Base-by-base conservation (phyloP, 1,140 invertebrate species). In the Fopius arisanus region DNA sequence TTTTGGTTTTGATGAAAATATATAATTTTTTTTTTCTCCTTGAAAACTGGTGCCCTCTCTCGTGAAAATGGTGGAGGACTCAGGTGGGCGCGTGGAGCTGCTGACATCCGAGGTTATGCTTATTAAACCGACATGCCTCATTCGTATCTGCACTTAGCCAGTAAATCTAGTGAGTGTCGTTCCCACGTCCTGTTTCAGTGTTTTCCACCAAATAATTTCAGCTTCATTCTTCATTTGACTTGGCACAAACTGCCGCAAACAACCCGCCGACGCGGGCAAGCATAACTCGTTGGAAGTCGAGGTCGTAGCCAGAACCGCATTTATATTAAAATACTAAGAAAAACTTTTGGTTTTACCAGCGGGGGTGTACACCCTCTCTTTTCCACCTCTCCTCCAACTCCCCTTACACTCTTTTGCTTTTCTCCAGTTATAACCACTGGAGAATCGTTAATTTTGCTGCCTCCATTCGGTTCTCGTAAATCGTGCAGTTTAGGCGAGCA, bases 251-350 rank as follows among this genome's bases (percentile, higher is more conserved):
- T 88, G 86, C 87, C 87, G 85, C 86, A 87, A 88, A 88, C 86
- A 88, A 88, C 80, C 84, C 79, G 79, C 79, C 23, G 67, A 66
- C 67, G 51, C 29, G 37, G 62, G 77, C 72, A 31, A 41, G 72
- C 62, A 62, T 74, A 73, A 71, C 72, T 75, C 70, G 65, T 75
- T 78, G 75, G 75, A 73, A 82, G 78, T 81, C 80, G 70, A 66
- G 77, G 63, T 77, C 75, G 70, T 73, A 48, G 75, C 77, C 79
- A 75, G 78, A 78, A 78, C 81, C 79, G 81, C 82, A 84, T 87
- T 87, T 87, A 88, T 87, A 87, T 88, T 88, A 87, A 88, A 88
- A 88, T 83, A 86, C 85, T 86, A 86, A 88, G 87, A 88, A 88
- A 84, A 84, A 84, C 81, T 84, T 77, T 77, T 72, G 54, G 67